A percentile compares a stretch with the other conserved stretches of the same genome.
Conservation (phyloP, 2,888 invertebrate species). For the Dasypogon diadema region DNA sequence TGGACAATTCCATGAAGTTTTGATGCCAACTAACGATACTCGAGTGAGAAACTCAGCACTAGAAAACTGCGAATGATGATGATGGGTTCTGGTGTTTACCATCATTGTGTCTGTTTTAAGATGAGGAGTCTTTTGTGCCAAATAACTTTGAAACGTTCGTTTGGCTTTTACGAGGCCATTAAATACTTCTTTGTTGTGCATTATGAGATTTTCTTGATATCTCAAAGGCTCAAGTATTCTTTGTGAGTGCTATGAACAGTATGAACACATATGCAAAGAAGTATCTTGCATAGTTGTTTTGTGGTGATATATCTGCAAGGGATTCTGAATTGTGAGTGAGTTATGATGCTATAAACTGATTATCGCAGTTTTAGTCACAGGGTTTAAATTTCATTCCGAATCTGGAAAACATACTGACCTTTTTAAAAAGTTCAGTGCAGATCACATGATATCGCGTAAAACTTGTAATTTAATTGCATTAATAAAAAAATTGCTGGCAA, state of each 20-base stretch:
- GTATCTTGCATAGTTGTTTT: no score
- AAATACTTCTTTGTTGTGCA: slow-evolving; percentile 43
- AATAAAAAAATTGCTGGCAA: no score
- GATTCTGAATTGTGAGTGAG: no score
- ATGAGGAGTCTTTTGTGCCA: slow-evolving; percentile 16
- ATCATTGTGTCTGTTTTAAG: slow-evolving; percentile 10
- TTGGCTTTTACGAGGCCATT: slow-evolving; percentile 41
- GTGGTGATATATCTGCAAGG: no score
- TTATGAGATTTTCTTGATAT: slow-evolving; percentile 36
- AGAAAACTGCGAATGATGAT: neutral
- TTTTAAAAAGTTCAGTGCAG: no score
- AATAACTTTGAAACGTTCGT: slow-evolving; percentile 38
- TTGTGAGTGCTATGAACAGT: neutral
- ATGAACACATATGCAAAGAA: no score
- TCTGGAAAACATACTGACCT: no score
- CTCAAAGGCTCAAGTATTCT: neutral
- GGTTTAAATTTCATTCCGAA: no score
- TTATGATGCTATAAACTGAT: no score
- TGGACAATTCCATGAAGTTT: slow-evolving; percentile 44
- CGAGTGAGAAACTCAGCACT: slow-evolving; percentile 28
- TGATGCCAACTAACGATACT: slow-evolving; percentile 49
- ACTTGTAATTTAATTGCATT: no score
- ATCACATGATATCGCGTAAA: no score
- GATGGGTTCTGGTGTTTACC: slow-evolving; percentile 25
- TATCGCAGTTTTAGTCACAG: no score